Percentiles rank a stretch among this genome's conserved stretches.
Evolutionary conservation across 1,140 invertebrate genomes (phyloP).

Genomic region (Stegodyphus dumicola): DNA sequence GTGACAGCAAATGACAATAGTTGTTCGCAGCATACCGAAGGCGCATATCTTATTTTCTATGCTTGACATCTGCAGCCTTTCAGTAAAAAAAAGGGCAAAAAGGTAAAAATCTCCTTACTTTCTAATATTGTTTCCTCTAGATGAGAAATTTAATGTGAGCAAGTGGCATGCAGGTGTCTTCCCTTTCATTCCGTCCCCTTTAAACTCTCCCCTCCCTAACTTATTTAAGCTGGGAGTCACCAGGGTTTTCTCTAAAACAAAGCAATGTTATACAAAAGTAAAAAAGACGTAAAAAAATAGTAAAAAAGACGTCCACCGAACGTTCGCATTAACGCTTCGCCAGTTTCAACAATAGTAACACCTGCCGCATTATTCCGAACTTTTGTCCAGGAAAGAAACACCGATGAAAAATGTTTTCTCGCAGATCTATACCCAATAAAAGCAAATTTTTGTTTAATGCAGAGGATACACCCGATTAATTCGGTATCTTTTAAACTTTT

Average conservation of each 20-base stretch:
- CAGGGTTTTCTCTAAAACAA: slow-evolving; percentile 23
- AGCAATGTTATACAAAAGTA: slow-evolving; percentile 20
- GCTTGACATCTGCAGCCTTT: slow-evolving; percentile 18
- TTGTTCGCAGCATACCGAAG: too few species aligned
- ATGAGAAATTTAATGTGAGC: slow-evolving; percentile 6
- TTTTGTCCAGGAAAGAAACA: slow-evolving; percentile 55
- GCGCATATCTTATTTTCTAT: background rate
- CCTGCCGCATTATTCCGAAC: slow-evolving; percentile 52
- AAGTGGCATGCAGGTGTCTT: slow-evolving; percentile 13
- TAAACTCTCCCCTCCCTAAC: slow-evolving; percentile 2
- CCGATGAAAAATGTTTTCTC: slow-evolving; percentile 56
- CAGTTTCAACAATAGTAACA: slow-evolving; percentile 50
- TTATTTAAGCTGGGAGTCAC: background rate
- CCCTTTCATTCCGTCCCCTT: background rate
- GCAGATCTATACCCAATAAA: slow-evolving; percentile 58
- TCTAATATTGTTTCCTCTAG: slow-evolving; percentile 14
- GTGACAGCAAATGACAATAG: too few species aligned
- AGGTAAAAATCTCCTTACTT: background rate
- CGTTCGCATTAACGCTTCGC: slow-evolving; percentile 16
- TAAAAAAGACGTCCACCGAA: background rate
- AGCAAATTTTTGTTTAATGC: slow-evolving; percentile 60
- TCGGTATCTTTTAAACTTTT: slow-evolving; percentile 40
- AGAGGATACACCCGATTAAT: slow-evolving; percentile 46
- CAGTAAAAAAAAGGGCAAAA: background rate
- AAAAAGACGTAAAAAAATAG: background rate